A percentile compares a stretch with the other conserved stretches of the same genome.
These are phyloP conservation scores for Taxidea taxus DNA, from an alignment of 2,113 vertebrate species.

Conservation along the genomic window DNA sequence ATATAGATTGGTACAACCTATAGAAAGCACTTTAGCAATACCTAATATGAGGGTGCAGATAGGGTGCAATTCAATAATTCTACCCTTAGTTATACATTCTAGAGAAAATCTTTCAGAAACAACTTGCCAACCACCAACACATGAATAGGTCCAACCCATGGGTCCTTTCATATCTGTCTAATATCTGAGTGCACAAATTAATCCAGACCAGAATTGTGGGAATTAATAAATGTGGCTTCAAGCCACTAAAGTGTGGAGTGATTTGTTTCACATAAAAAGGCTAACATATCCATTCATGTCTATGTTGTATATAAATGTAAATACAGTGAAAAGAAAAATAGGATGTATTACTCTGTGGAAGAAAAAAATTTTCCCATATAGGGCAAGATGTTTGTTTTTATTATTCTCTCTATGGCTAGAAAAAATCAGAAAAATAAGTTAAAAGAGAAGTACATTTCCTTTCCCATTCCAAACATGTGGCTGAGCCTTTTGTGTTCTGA, in stretches of 20 bases:
- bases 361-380: not conserved
- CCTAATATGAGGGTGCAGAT: not conserved
- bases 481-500: not conserved
- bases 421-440: not conserved
- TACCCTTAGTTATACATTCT: not conserved
- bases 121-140: not conserved
- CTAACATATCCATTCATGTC: not conserved
- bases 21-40: not conserved
- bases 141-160: not conserved
- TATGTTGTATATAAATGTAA: not conserved
- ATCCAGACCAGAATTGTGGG: not conserved
- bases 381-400: not conserved
- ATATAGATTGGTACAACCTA: not conserved
- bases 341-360: not conserved
- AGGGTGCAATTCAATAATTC: not conserved
- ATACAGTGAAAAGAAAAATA: constrained; percentile 7
- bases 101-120: not conserved
- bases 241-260: not conserved
- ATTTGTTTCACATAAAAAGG: not conserved
- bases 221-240: not conserved
- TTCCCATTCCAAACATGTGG: not conserved
- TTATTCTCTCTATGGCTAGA: not conserved
- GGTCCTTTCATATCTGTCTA: not conserved
- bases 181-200: not conserved
- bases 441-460: not conserved